Base-by-base conservation (phyloP, 1,140 invertebrate species). In the Ericerus pela region DNA sequence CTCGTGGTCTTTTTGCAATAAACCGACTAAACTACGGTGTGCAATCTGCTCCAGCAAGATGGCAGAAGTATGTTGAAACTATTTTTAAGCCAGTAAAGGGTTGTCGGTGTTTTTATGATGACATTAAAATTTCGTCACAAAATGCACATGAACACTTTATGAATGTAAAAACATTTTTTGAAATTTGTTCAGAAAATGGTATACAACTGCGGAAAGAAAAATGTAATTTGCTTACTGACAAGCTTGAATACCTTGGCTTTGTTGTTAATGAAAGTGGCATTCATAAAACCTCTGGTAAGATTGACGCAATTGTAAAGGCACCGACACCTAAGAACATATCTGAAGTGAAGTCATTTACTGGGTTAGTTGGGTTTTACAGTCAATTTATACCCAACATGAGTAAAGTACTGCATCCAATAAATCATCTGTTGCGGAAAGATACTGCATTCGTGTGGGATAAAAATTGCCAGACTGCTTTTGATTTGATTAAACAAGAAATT, bases 21-120 rank as follows among this genome's bases (percentile, higher is more conserved):
- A 65, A 68, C 41, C 41, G 65, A 24, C 53, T 66, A 14, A 61
- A 61, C 57, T 65, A 66, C 53, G 63, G 65, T 30, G 57, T 64
- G 0, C 61, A 62, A 56, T 38, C 57, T 3, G 64, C 62, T 16
- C 63, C 64, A 37, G 56, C 24, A 6, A 38, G 58, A 5, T 68
- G 60, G 58, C 65, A 68, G 59, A 43, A 57, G 51, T 62, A 62
- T 55, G 66, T 67, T 59, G 64, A 67, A 28, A 27, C n/a, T 20
- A 24, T 53, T 0, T 38, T 58, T 20, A 22, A 30, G 30, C 53
- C 31, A 5, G 26, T 56, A n/a, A 2, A 28, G 18, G 29, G 30
- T 27, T 41, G 55, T 22, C 14, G n/a, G 10, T 33, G 27, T 31
- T 58, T 58, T 29, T 58, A 55, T 43, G 52, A 58, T 58, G 52